Evolutionary conservation across 2,113 vertebrate genomes (phyloP).

Genomic region (Elaphurus davidianus): DNA sequence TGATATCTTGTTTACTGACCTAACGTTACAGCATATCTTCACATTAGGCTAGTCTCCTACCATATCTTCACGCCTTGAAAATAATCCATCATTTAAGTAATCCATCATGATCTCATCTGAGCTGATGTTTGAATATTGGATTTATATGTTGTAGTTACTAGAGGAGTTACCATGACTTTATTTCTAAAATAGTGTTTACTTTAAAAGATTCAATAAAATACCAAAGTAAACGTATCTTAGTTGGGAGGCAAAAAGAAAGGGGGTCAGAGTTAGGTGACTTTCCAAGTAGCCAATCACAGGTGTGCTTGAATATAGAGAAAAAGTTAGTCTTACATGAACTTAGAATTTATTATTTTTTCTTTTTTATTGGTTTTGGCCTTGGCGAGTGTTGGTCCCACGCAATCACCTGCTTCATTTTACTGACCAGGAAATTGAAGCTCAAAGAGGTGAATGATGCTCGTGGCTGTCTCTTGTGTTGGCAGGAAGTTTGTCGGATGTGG

Average conservation of each 20-base stretch:
- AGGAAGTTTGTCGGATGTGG: neutral
- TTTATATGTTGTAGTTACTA: neutral
- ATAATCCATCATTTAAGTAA: neutral
- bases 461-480: accelerated
- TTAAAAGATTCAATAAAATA: neutral
- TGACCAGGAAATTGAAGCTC: neutral
- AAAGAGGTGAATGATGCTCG: neutral
- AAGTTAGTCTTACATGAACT: neutral
- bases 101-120: neutral
- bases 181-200: neutral
- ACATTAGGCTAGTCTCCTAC: neutral
- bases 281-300: neutral
- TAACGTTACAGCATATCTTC: neutral
- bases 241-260: neutral
- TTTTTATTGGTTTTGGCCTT: slow-evolving; percentile 20
- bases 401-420: neutral
- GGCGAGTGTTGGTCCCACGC: neutral
- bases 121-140: neutral
- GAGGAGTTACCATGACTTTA: neutral
- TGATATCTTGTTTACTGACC: neutral
- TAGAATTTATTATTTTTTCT: neutral
- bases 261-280: neutral
- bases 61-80: neutral
- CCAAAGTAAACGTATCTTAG: neutral
- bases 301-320: neutral